Percentiles rank a stretch among this genome's conserved stretches.
Evolutionary conservation across 2,888 invertebrate genomes (phyloP).

Genomic region (Diarsia brunnea): DNA sequence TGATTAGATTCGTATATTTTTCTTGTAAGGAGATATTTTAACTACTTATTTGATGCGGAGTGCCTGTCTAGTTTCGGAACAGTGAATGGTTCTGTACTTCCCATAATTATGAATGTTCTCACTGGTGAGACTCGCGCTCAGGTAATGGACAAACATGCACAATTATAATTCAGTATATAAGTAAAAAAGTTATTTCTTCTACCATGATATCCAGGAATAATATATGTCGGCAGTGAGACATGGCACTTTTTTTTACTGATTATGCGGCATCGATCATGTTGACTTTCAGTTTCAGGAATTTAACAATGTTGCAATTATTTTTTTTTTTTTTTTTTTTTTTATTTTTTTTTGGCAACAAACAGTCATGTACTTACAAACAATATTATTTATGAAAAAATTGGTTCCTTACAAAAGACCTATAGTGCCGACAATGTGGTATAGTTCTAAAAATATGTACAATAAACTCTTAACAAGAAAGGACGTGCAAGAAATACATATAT

Average conservation of each 20-base stretch:
- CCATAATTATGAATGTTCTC: background rate
- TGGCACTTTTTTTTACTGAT: background rate
- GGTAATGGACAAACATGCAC: background rate
- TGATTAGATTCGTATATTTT: conserved; percentile 23
- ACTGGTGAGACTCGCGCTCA: background rate
- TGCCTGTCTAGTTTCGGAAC: background rate
- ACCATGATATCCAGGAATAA: background rate
- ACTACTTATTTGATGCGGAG: background rate
- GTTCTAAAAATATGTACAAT: no score
- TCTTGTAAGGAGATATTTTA: background rate
- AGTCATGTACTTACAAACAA: no score
- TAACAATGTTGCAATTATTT: no score
- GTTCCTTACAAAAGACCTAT: no score
- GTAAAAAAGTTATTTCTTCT: background rate
- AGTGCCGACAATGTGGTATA: no score
- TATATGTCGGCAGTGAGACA: background rate
- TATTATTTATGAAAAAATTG: no score
- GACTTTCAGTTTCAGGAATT: no score
- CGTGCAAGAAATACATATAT: no score
- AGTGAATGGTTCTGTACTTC: background rate
- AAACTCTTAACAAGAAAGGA: no score
- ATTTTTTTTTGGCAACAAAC: no score
- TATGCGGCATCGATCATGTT: no score
- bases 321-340: no score
- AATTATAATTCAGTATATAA: background rate